phyloP scores from a whole-genome alignment of 2,888 invertebrate species.

The Dolomedes plantarius region DNA sequence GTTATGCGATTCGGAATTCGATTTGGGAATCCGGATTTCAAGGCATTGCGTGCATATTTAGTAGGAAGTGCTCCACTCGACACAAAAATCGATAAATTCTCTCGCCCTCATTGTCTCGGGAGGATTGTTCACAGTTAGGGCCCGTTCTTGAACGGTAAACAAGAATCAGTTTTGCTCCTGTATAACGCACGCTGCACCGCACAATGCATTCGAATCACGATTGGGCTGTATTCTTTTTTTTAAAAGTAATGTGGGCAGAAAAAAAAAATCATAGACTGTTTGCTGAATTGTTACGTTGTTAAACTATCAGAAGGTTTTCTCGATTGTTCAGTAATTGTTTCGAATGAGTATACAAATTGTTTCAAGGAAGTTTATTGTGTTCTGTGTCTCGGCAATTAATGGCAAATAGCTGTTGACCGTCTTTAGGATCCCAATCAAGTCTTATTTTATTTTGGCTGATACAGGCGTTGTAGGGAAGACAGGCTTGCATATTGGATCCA shows the following conservation, averaged over 20 bases:
- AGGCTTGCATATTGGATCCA: too few relatives aligned
- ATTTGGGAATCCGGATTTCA: not conserved
- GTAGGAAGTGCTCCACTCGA: not conserved
- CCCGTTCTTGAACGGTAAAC: not conserved
- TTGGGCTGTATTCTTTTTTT: not conserved
- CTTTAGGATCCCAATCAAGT: too few relatives aligned
- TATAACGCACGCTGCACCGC: not conserved
- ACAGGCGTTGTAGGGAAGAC: too few relatives aligned
- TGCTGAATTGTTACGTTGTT: not conserved
- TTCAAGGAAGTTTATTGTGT: too few relatives aligned
- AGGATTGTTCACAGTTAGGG: not conserved
- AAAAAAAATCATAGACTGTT: not conserved
- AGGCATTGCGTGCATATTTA: not conserved
- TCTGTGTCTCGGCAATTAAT: too few relatives aligned
- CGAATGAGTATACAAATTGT: too few relatives aligned
- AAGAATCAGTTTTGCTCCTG: not conserved
- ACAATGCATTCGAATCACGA: not conserved
- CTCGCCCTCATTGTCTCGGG: not conserved
- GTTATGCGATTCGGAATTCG: not conserved
- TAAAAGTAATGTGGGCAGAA: too few relatives aligned
- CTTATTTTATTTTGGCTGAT: too few relatives aligned
- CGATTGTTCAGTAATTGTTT: too few relatives aligned
- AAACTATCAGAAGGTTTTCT: not conserved
- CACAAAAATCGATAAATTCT: slow-evolving; percentile 9
- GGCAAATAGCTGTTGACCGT: too few relatives aligned